Evolutionary conservation across 1,140 invertebrate genomes (phyloP), one percentile per base, ranked within the genome.

Genomic region (Sminthurides bifidus): DNA sequence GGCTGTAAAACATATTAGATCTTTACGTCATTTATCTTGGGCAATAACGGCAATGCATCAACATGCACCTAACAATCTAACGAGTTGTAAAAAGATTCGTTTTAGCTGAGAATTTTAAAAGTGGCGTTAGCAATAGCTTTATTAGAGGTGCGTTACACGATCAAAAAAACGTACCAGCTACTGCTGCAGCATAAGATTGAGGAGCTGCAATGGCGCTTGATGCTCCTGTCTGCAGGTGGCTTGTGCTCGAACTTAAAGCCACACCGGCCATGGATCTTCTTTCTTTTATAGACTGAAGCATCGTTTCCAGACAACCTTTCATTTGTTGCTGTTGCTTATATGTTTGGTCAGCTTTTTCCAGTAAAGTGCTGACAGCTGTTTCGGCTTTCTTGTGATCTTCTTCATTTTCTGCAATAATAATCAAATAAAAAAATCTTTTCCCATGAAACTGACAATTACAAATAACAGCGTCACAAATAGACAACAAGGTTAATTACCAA

Each of bases 381-480:
- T 96, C 85, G 12, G 92, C 93, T 74, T 95, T 94, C 67, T 92
- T 92, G 1, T 93, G 77, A 72, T 97, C 93, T 64, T 97, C 92
- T 67, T 97, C 92, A 68, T 83, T 94, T 68, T 97, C 92, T 38
- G 97, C 21, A 31, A 8, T 37, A 3, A 49, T 23, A 49, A 53
- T 30, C 23, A 8, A 45, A 17, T 38, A 52, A 17, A 8, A 35
- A 15, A 15, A 35, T 83, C 94, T 68, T 97, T 92, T 38, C 97
- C 21, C 23, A 8, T 37, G 3, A 49, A 40, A 49, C 41, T 30
- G 27, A 8, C 24, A 17, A 21, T 38, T 6, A 8, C 17, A 15
- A 15, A 35, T 40, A 24, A 41, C 38, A 23, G 12, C 27, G 35
- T 23, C 10, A 12, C 29, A 52, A 38, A 33, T 44, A 52, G 19